phyloP scores from a whole-genome alignment of 2,797 vertebrate species.

The Bradypodion ventrale region DNA sequence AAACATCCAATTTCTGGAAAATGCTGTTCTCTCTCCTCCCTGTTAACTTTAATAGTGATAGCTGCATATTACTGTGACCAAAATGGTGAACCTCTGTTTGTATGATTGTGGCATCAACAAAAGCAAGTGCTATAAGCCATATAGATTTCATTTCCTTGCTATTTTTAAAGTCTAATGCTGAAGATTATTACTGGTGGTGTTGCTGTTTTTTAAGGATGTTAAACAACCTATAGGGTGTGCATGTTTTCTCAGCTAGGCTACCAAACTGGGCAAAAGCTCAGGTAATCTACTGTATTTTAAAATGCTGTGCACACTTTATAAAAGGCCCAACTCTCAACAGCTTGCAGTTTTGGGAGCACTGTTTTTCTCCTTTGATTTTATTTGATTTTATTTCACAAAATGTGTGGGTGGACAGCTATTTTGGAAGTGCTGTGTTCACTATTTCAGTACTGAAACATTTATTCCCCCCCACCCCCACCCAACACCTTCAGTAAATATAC shows the following conservation, averaged over 20 bases:
- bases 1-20: neutral
- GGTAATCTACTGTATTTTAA: neutral
- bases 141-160: neutral
- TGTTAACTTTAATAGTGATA: neutral
- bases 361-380: too few relatives aligned
- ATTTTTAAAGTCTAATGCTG: neutral
- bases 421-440: neutral
- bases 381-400: neutral
- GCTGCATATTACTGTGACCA: neutral
- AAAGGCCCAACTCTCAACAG: neutral
- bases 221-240: neutral
- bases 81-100: neutral
- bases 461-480: too few relatives aligned
- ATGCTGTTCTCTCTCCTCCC: neutral
- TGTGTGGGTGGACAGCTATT: neutral
- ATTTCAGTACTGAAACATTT: neutral
- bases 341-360: too few relatives aligned
- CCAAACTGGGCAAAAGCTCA: neutral
- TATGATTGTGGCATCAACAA: neutral
- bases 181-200: neutral
- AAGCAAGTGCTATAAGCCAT: neutral
- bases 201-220: neutral
- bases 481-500: too few relatives aligned
- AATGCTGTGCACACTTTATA: neutral
- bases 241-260: neutral